Conservation (phyloP, 30 jellyfish, hydroid and myxozoan genomes). For the Aurelia aurita region DNA sequence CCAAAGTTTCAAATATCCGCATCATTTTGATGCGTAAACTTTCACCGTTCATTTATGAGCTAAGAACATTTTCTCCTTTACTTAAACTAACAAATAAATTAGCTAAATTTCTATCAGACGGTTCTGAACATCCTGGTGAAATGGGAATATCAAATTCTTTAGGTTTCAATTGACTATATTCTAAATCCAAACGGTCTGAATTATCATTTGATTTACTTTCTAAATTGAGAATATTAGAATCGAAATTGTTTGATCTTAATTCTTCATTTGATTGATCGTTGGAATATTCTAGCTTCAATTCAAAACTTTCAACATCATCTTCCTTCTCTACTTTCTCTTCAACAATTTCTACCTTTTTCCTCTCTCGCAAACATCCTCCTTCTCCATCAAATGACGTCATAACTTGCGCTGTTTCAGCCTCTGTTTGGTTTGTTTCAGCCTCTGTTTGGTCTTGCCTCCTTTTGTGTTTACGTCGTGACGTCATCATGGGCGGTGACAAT, state of each 20-base stretch:
- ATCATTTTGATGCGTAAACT: no score
- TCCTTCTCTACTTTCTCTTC: not conserved
- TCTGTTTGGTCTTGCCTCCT: constrained; percentile 8
- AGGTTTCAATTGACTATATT: not conserved
- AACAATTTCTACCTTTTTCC: not conserved
- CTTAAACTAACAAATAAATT: not conserved
- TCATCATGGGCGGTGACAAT: constrained; percentile 16
- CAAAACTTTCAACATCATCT: not conserved
- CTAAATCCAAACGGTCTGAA: not conserved
- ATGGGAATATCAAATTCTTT: constrained; percentile 26
- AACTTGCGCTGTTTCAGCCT: not conserved
- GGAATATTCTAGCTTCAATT: constrained; percentile 1
- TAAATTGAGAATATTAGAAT: not conserved
- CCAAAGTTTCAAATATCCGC: no score
- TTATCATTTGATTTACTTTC: not conserved
- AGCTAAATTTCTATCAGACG: constrained; percentile 2
- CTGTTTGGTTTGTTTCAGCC: not conserved
- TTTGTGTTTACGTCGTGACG: not conserved
- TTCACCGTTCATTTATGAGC: not conserved
- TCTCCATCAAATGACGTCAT: not conserved
- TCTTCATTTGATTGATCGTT: not conserved
- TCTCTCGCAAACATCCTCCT: not conserved
- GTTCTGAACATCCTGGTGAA: constrained; percentile 34
- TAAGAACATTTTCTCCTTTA: constrained; percentile 5
- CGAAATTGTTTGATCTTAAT: not conserved